Percentiles rank a stretch among this genome's conserved stretches.
These are phyloP conservation scores for Acanthopleura granulata DNA, from an alignment of 2,888 invertebrate genomes.

Conservation along the genomic window DNA sequence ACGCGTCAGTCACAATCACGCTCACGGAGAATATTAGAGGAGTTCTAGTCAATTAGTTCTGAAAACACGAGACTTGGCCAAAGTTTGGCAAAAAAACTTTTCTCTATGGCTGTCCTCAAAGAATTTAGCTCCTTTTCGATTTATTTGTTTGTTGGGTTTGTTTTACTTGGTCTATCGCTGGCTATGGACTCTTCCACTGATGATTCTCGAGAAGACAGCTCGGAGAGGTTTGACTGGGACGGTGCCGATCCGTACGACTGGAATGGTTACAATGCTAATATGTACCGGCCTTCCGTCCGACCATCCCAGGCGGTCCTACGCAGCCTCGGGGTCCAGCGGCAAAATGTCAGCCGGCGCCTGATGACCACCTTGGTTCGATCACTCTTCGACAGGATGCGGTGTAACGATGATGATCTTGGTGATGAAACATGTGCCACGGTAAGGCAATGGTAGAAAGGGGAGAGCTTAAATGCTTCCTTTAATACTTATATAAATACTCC, in stretches of 20 bases:
- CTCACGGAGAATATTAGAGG: too few species aligned
- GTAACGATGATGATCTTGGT: neutral
- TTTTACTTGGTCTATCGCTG: neutral
- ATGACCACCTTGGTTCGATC: neutral
- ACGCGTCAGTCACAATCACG: too few species aligned
- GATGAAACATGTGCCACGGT: neutral
- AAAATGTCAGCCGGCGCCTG: neutral
- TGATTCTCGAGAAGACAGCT: neutral
- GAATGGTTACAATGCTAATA: slow-evolving; percentile 2
- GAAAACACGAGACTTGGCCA: too few species aligned
- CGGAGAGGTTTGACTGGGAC: slow-evolving; percentile 3
- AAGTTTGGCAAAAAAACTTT: too few species aligned
- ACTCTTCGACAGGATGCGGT: neutral
- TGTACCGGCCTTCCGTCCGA: neutral
- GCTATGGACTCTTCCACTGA: neutral
- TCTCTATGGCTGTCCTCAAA: too few species aligned
- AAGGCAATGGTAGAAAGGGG: too few species aligned
- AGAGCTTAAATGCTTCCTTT: too few species aligned
- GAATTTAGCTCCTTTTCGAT: too few species aligned
- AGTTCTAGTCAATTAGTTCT: too few species aligned
- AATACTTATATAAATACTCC: too few species aligned
- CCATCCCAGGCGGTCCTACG: neutral
- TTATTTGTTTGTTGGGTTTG: too few species aligned
- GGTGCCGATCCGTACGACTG: slow-evolving; percentile 14
- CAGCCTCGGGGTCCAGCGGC: neutral